phyloP scores from a whole-genome alignment of 2,113 vertebrate genomes.

The Calyptommatus sinebrachiatus region DNA sequence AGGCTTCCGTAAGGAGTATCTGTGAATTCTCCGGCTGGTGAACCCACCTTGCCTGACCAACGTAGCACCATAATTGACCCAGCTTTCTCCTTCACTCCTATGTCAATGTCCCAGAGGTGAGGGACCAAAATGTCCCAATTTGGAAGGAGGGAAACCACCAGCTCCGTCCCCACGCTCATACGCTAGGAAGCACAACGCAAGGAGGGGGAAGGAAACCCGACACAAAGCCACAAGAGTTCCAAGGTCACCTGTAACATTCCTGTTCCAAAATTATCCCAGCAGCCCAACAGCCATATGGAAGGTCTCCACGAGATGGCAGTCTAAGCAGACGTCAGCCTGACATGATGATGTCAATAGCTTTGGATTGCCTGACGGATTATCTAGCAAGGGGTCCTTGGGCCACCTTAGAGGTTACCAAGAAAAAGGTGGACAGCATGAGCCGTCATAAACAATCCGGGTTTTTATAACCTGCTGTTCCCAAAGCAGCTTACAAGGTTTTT shows the following conservation, averaged over 20 bases:
- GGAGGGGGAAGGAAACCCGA: neutral
- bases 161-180: neutral
- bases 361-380: too few species aligned
- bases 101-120: too few species aligned
- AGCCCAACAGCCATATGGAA: neutral
- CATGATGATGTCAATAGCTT: too few species aligned
- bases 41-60: neutral
- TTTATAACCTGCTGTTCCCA: too few species aligned
- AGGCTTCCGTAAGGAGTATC: neutral
- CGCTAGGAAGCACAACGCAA: neutral
- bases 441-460: too few species aligned
- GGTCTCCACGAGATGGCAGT: neutral
- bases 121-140: too few species aligned
- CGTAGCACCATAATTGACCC: rapidly evolving
- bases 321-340: neutral
- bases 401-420: too few species aligned
- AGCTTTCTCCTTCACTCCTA: neutral
- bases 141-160: neutral
- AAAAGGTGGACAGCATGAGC: too few species aligned
- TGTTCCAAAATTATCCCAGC: neutral
- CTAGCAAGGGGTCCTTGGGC: too few species aligned
- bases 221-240: neutral
- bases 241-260: neutral
- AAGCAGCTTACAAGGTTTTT: too few species aligned
- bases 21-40: too few species aligned